Percentiles rank a stretch among this genome's conserved stretches.
Evolutionary conservation across 1,140 invertebrate genomes (phyloP).

Genomic region (Hyles vespertilio): DNA sequence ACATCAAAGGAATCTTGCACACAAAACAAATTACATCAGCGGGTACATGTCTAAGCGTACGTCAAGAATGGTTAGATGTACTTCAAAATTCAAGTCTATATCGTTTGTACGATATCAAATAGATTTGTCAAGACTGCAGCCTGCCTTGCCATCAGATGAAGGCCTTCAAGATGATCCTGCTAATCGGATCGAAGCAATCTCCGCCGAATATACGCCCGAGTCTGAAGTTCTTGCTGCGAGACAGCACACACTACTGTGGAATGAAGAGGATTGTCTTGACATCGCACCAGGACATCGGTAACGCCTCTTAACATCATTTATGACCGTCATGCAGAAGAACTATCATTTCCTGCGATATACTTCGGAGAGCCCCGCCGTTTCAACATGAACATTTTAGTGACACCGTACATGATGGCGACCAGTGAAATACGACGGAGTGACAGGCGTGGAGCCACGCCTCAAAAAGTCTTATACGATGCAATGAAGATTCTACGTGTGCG

Average conservation of each 20-base stretch:
- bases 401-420: constrained; percentile 10
- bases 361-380: constrained; percentile 20
- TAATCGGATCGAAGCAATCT: constrained; percentile 12
- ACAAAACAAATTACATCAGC: constrained; percentile 19
- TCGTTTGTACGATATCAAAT: constrained; percentile 14
- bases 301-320: constrained; percentile 12
- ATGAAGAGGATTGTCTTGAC: constrained; percentile 22
- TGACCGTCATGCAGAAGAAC: constrained; percentile 25
- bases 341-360: constrained; percentile 41
- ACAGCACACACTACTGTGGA: constrained; percentile 23
- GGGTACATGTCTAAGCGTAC: constrained; percentile 14
- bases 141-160: constrained; percentile 9
- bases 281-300: constrained; percentile 22
- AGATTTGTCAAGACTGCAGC: constrained; percentile 5
- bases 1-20: constrained; percentile 19
- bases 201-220: constrained; percentile 13
- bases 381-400: constrained; percentile 11
- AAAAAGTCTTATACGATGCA: constrained; percentile 6
- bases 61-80: constrained; percentile 16
- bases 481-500: constrained; percentile 15
- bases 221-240: constrained; percentile 14
- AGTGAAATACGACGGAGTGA: constrained; percentile 16
- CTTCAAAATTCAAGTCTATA: constrained; percentile 16
- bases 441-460: constrained; percentile 12
- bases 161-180: constrained; percentile 10